Base-by-base conservation (phyloP, 2,797 vertebrate species). In the Semotilus atromaculatus region DNA sequence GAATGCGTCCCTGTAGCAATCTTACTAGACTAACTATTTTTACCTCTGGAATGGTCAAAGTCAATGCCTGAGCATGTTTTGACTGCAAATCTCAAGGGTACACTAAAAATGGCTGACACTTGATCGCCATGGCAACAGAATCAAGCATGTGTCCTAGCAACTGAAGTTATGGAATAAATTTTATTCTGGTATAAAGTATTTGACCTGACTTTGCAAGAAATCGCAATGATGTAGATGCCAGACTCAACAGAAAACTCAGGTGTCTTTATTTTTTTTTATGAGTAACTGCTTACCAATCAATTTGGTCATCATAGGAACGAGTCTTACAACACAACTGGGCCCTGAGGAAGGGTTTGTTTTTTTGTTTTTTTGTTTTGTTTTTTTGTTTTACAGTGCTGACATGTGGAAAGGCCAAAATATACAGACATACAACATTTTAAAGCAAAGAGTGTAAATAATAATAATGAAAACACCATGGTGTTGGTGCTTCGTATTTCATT, bases 71-170 rank as follows among this genome's bases (percentile, higher is more conserved):
- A 38, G 60, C 45, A 53, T 64, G n/a, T 64, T 71, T 60, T 84
- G 75, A 79, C 73, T 83, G 31, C 21, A 29, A 68, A 43, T 83
- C 82, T 84, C 74, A 70, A 62, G 82, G 66, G 66, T 71, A 77
- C 74, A 45, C 38, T 60, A 60, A 45, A 79, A 72, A 80, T 80
- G 67, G 67, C 66, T 79, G 67, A 79, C 75, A 60, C 67, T 64
- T 64, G 34, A 38, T 72, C 21, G 21, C 75, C 55, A 73, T 71
- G 76, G 83, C 53, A 85, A 85, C 83, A 72, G 67, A 79, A 38
- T 72, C 67, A 79, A 43, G 75, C 82, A 77, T 71, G 82, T 84
- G 74, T 84, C 82, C 74, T 70, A 84, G 82, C 82, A 84, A 84
- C 82, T 68, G 60, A 84, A 78, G 75, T 84, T 78, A 70, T 45